Conservation (phyloP, 64 coral and sea anemone species). For the Orbicella faveolata region DNA sequence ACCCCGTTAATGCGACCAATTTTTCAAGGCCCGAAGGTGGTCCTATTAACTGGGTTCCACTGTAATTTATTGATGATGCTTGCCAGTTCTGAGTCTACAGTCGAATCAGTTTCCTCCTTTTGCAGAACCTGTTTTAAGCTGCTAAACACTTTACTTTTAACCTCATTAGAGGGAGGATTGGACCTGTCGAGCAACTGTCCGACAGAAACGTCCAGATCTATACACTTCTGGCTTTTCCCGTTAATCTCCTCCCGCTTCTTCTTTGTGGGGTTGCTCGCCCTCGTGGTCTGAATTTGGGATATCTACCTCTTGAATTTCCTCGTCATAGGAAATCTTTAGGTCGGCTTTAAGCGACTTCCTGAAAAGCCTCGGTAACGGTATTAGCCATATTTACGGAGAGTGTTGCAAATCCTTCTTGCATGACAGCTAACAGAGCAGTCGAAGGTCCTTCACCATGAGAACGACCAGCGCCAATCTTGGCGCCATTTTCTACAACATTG, state of each 20-base stretch:
- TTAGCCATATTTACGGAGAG: slow-evolving; percentile 34
- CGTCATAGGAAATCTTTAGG: not conserved
- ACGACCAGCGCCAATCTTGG: slow-evolving; percentile 9
- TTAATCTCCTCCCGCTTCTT: not conserved
- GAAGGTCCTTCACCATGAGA: not conserved
- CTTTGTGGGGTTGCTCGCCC: not conserved
- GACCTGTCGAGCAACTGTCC: not conserved
- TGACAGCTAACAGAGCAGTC: not conserved
- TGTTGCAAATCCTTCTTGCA: slow-evolving; percentile 29
- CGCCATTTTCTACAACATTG: slow-evolving; percentile 37
- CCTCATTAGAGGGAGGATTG: slow-evolving; percentile 34
- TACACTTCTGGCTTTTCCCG: not conserved
- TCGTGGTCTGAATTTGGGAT: not conserved
- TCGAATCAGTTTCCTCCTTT: not conserved
- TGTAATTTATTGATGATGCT: not conserved
- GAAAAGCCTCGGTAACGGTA: slow-evolving; percentile 32
- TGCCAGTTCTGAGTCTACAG: slow-evolving; percentile 12
- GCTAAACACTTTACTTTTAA: not conserved
- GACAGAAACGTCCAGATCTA: not conserved
- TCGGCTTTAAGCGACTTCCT: not conserved
- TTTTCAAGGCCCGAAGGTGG: too few relatives aligned
- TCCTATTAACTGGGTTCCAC: too few relatives aligned
- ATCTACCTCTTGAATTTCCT: not conserved
- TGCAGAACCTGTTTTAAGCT: slow-evolving; percentile 41
- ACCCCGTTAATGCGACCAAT: too few relatives aligned